These are phyloP conservation scores for Archaeoteleia sp. DNA, from an alignment of 2,888 invertebrate genomes.

Conservation along the genomic window DNA sequence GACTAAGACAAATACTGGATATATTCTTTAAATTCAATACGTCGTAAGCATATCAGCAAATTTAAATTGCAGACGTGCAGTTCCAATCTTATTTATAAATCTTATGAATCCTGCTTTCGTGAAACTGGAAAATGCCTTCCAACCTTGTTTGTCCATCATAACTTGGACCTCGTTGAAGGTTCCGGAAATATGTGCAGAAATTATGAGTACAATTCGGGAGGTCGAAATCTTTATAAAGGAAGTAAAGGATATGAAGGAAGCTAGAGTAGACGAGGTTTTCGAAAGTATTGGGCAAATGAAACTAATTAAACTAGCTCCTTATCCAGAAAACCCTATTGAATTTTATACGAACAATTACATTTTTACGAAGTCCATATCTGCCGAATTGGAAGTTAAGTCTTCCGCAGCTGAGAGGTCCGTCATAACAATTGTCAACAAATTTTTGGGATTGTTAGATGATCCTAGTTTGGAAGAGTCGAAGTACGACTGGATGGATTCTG, in stretches of 20 bases:
- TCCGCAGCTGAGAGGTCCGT: constrained; percentile 85
- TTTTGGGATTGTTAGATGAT: constrained; percentile 80
- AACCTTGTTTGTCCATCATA: constrained; percentile 85
- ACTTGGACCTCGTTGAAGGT: constrained; percentile 90
- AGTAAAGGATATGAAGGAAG: constrained; percentile 85
- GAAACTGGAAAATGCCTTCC: constrained; percentile 82
- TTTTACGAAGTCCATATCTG: constrained; percentile 76
- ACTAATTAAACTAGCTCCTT: constrained; percentile 80
- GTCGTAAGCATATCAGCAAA: too few relatives aligned
- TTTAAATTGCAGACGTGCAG: constrained; percentile 67
- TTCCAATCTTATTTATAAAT: constrained; percentile 83
- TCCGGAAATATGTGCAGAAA: constrained; percentile 78
- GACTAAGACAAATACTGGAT: constrained; percentile 9
- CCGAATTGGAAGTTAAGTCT: constrained; percentile 78
- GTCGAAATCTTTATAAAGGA: constrained; percentile 82
- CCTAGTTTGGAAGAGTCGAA: constrained; percentile 78
- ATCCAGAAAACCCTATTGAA: constrained; percentile 79
- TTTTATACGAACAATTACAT: constrained; percentile 81
- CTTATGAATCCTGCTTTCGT: constrained; percentile 82
- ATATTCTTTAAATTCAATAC: neutral
- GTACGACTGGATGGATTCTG: constrained; percentile 80
- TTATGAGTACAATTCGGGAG: constrained; percentile 78
- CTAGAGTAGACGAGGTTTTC: constrained; percentile 83
- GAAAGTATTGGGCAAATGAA: constrained; percentile 79
- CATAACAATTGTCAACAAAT: constrained; percentile 85